Base-by-base conservation (phyloP, 2,113 vertebrate species). In the Oriolus oriolus region DNA sequence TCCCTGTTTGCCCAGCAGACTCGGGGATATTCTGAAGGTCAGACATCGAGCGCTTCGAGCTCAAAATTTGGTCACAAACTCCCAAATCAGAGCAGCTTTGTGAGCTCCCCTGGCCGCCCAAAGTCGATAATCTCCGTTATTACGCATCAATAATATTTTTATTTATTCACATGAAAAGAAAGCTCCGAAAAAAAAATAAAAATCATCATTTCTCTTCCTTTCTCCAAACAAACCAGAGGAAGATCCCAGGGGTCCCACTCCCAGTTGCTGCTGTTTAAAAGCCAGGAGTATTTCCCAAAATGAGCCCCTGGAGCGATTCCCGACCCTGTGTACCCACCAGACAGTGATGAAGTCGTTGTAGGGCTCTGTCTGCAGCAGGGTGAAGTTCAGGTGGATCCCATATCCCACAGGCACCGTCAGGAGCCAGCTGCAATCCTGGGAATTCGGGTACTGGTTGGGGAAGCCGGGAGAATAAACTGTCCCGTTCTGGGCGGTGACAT, bases 381-480 rank as follows among this genome's bases (percentile, higher is more conserved):
- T 99, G 97, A 99, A 99, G 98, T 99, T 99, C 82, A 99, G 98
- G 61, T 96, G 98, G 95, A 99, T 97, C 16, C 99, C 99, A 4
- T 99, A 98, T 7, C 99, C 99, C 20, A 98, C 97, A 0, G 98
- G 98, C 69, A 99, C 99, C 0, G 98, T 99, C 82, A 99, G 98
- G 14, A 99, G 97, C 99, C 99, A 99, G 35, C 97, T 98, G 96
- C 99, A 99, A 96, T 99, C 99, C 93, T 99, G 98, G 45, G 99
- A 99, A 94, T 97, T 99, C 13, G 99, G 99, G 97, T 99, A 99
- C 45, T 99, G 99, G 79, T 98, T 99, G 78, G 99, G 99, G 96
- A 99, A 99, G n/a, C 99, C 99, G 1, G 99, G 99, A 21, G 99
- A 99, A 96, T 99, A 99, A 93, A 99, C 98, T 0, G 99, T 99